Percentiles rank a stretch among this genome's conserved stretches.
Conservation (phyloP, 2,888 invertebrate genomes). For the Gnatocerus cornutus region DNA sequence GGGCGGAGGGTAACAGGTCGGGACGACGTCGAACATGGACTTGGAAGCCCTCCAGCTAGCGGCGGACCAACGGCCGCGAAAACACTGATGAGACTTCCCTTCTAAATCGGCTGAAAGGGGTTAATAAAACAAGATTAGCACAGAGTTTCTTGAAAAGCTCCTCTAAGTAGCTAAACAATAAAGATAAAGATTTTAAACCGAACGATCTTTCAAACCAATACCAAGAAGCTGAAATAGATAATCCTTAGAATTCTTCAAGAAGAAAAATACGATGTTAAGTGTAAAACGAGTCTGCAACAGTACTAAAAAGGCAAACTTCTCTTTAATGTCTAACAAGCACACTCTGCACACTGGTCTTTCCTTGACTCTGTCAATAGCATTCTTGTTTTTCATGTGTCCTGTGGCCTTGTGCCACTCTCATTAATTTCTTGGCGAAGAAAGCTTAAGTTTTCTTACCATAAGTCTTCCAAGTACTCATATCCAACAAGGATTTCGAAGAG, state of each 20-base stretch:
- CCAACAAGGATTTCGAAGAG: no score
- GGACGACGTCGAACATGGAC: conserved; percentile 52
- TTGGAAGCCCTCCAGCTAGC: conserved; percentile 45
- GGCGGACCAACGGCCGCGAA: conserved; percentile 25
- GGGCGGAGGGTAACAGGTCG: conserved; percentile 55
- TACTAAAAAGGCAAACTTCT: conserved; percentile 1
- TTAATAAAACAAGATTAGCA: no score
- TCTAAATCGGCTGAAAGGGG: not conserved
- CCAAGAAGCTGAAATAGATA: not conserved
- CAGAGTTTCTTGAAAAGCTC: not conserved
- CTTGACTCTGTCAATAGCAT: not conserved
- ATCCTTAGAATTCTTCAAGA: not conserved
- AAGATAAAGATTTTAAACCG: no score
- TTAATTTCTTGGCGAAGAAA: not conserved
- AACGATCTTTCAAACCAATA: not conserved
- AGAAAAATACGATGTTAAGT: not conserved
- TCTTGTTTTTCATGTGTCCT: conserved; percentile 4
- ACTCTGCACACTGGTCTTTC: not conserved
- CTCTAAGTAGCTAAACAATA: no score
- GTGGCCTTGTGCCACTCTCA: conserved; percentile 2
- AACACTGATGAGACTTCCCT: conserved; percentile 13
- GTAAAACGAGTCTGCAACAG: not conserved
- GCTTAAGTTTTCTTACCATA: not conserved
- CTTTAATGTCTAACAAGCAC: not conserved
- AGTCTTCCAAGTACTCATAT: not conserved